A percentile compares a stretch with the other conserved stretches of the same genome.
These are phyloP conservation scores for Neomonachus schauinslandi DNA, from an alignment of 2,113 vertebrate species.

Conservation along the genomic window DNA sequence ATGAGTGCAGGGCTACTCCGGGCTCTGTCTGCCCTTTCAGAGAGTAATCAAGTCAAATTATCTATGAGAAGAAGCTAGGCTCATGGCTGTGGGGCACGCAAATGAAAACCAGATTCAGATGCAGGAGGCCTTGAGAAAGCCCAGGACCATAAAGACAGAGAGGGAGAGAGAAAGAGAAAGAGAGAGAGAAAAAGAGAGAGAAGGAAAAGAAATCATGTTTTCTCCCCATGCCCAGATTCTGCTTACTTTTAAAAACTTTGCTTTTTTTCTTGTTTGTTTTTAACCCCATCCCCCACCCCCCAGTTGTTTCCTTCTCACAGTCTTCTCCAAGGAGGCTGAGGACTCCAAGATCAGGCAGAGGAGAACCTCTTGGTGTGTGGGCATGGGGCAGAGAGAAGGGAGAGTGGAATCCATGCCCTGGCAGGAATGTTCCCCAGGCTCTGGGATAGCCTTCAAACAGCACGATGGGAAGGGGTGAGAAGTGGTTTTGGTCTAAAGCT, in stretches of 20 bases:
- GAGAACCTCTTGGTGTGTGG: no score
- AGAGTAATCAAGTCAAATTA: slow-evolving; percentile 77
- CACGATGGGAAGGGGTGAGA: not conserved
- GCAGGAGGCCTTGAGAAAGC: slow-evolving; percentile 43
- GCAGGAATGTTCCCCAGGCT: fast-evolving
- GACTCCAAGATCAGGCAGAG: not conserved
- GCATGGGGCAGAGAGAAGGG: not conserved
- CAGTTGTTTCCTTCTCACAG: not conserved
- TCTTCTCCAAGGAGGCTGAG: not conserved
- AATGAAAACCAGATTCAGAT: slow-evolving; percentile 75
- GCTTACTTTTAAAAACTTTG: not conserved
- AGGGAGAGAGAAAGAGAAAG: no score
- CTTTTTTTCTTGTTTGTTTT: not conserved
- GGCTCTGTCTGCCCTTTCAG: slow-evolving; percentile 66
- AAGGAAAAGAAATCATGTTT: not conserved
- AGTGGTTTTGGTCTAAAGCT: not conserved
- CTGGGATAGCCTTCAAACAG: not conserved
- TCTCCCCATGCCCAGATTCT: not conserved
- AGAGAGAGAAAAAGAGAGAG: not conserved
- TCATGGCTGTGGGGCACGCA: not conserved
- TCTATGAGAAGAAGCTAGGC: slow-evolving; percentile 51
- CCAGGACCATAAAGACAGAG: not conserved
- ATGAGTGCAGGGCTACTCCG: not conserved
- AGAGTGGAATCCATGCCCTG: no score
- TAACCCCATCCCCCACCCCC: not conserved